These are phyloP conservation scores for Crotophaga sulcirostris DNA, from an alignment of 2,113 vertebrate species.

Conservation along the genomic window DNA sequence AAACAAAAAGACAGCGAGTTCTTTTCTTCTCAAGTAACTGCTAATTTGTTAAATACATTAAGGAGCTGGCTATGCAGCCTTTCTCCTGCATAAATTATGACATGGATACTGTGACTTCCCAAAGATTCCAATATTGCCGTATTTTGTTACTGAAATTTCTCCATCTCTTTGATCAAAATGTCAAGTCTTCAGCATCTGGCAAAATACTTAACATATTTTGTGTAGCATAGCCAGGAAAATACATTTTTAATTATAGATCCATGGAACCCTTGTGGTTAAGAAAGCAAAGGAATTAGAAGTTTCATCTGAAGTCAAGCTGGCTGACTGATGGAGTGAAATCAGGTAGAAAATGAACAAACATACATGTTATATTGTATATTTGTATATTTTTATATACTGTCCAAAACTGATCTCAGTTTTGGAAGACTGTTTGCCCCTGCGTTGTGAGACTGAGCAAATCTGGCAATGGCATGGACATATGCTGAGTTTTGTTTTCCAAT, in stretches of 20 bases:
- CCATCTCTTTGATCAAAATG: background rate
- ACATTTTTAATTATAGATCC: conserved; percentile 6
- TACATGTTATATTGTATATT: background rate
- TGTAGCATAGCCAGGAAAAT: background rate
- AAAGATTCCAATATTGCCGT: background rate
- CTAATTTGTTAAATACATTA: background rate
- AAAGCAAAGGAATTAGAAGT: background rate
- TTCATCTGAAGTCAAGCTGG: background rate
- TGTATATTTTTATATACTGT: background rate
- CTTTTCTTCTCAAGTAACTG: background rate
- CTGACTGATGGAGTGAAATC: background rate
- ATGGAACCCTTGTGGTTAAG: background rate
- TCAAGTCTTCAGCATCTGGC: background rate
- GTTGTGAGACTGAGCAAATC: background rate
- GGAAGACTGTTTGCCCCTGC: background rate
- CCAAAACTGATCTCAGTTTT: background rate
- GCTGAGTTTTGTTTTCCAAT: background rate
- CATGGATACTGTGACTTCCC: background rate
- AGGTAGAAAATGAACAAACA: background rate
- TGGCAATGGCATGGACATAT: background rate
- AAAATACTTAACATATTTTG: conserved; percentile 8
- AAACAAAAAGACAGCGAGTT: background rate
- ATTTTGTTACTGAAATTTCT: background rate
- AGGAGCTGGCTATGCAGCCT: background rate
- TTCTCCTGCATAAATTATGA: background rate